Evolutionary conservation across 2,888 invertebrate species (phyloP), one percentile per base, ranked within the genome.

Genomic region (Tinea trinotella): DNA sequence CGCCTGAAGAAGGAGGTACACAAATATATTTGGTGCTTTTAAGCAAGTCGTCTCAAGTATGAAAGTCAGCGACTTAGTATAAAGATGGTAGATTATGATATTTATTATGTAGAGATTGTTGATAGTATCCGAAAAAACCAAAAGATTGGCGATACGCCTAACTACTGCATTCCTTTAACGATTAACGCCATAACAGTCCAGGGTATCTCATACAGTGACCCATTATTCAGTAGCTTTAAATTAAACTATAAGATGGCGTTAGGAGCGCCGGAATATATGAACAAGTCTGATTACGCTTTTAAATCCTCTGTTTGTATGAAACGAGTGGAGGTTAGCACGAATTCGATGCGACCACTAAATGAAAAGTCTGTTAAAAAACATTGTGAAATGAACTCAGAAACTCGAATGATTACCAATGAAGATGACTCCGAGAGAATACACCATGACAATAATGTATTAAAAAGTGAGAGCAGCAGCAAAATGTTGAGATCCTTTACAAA

Each of bases 211-310:
- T 85, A 86, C 85, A 85, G 86, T 86, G 85, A 84, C 87, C 86
- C 87, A 75, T 87, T 84, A 82, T 87, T 85, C 83, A 82, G 78
- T 86, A 87, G 87, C 87, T 87, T 87, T 87, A 87, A 87, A 81
- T 83, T 85, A 83, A 86, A 84, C 68, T 80, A 82, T 84, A 86
- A 86, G 84, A 82, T 84, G 84, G 85, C 80, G 84, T 83, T 75
- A 59, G 76, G 74, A 77, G 80, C 82, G 82, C 85, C 83, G 73
- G 76, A 80, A 81, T 81, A 84, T 82, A 82, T 83, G 82, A 85
- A 87, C 85, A 87, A 87, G 87, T 87, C 87, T 87, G 87, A 87
- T 87, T 87, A 87, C 84, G 86, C 87, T 87, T 87, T 87, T 87
- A 87, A 87, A 83, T 79, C 84, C 80, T 85, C 83, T 79, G 84